A percentile compares a stretch with the other conserved stretches of the same genome.
phyloP scores from a whole-genome alignment of 53 echinoderm and acorn worm genomes.

The Crossaster papposus region DNA sequence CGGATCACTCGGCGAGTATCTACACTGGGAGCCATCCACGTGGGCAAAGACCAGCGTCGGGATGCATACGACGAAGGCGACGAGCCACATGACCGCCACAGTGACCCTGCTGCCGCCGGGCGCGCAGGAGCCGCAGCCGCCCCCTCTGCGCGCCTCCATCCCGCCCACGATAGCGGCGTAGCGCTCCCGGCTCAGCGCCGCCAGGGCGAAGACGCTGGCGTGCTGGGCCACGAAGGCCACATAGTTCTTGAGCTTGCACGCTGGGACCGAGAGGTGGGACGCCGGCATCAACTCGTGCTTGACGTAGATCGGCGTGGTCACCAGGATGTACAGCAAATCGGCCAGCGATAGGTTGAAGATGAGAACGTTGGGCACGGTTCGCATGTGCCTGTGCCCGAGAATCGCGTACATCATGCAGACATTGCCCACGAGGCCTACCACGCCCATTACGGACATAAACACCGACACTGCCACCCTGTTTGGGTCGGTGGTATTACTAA shows the following conservation, averaged over 20 bases:
- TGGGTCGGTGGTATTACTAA: neutral
- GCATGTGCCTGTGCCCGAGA: constrained; percentile 63
- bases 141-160: constrained; percentile 23
- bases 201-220: constrained; percentile 79
- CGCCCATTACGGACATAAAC: neutral
- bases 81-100: constrained; percentile 64
- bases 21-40: neutral
- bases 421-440: constrained; percentile 26
- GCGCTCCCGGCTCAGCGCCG: constrained; percentile 81
- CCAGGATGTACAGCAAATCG: constrained; percentile 75
- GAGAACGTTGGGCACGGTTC: constrained; percentile 84
- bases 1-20: neutral
- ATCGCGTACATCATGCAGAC: constrained; percentile 44
- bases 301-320: constrained; percentile 75
- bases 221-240: constrained; percentile 67
- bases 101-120: constrained; percentile 53
- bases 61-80: constrained; percentile 38
- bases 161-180: constrained; percentile 77
- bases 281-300: constrained; percentile 70
- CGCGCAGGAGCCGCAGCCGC: constrained; percentile 35
- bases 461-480: neutral
- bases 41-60: constrained; percentile 66
- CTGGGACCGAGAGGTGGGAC: constrained; percentile 48
- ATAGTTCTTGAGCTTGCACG: constrained; percentile 74
- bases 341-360: constrained; percentile 80